Evolutionary conservation across 2,888 invertebrate species (phyloP).

Genomic region (Hedya salicella): DNA sequence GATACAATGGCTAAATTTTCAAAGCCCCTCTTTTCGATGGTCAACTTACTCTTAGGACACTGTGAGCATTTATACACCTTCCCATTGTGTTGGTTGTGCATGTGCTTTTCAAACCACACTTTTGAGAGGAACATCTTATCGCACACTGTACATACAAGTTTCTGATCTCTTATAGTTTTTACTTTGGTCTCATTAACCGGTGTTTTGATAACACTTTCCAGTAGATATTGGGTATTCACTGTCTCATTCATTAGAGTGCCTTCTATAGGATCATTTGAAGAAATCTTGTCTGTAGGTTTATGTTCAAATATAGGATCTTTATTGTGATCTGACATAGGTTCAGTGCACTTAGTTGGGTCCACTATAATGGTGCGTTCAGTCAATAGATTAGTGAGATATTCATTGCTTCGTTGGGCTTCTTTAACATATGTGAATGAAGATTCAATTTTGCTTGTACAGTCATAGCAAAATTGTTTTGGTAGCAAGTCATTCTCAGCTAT

Average conservation of each 20-base stretch:
- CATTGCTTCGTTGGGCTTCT: constrained; percentile 70
- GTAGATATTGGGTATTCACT: too few species aligned
- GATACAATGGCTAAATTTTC: too few species aligned
- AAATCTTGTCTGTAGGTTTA: constrained; percentile 25
- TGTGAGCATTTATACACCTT: constrained; percentile 63
- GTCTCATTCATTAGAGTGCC: constrained; percentile 32
- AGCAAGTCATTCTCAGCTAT: constrained; percentile 70
- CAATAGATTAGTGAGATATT: constrained; percentile 67
- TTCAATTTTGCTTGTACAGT: constrained; percentile 79
- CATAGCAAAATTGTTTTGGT: constrained; percentile 81
- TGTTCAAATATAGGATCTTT: background rate
- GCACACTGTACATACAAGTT: constrained; percentile 65
- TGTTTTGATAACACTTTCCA: background rate
- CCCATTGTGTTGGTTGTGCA: constrained; percentile 67
- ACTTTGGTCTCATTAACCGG: constrained; percentile 40
- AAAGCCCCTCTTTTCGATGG: too few species aligned
- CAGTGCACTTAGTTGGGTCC: constrained; percentile 55
- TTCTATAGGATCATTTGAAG: constrained; percentile 11
- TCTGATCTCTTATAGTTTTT: constrained; percentile 47
- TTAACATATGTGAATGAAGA: constrained; percentile 78
- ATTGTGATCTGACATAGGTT: constrained; percentile 8
- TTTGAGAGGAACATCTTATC: constrained; percentile 67
- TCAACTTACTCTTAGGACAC: constrained; percentile 69
- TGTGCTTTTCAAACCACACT: constrained; percentile 72
- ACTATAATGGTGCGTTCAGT: constrained; percentile 66